These are phyloP conservation scores for Lutraria rhynchaena DNA, from an alignment of 1,140 invertebrate species.

Conservation along the genomic window DNA sequence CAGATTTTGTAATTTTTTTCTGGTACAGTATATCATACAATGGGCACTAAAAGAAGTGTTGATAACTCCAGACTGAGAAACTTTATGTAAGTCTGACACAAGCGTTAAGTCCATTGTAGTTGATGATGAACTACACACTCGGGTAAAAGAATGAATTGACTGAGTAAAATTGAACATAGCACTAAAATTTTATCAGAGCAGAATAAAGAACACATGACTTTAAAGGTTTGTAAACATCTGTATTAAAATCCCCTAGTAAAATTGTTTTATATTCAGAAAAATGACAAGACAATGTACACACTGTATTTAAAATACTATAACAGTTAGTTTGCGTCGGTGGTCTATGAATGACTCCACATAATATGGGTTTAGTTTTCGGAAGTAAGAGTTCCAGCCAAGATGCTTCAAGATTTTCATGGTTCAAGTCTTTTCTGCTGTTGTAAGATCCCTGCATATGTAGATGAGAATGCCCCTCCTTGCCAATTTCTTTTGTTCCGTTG, in stretches of 20 bases:
- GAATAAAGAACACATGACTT: constrained; percentile 9
- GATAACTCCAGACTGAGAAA: too few species aligned
- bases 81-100: constrained; percentile 8
- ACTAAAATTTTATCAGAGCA: neutral
- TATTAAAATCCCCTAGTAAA: too few species aligned
- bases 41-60: too few species aligned
- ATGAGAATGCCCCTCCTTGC: constrained; percentile 10
- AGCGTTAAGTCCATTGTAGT: constrained; percentile 23
- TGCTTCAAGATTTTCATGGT: constrained; percentile 21
- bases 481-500: too few species aligned
- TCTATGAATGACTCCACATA: constrained; percentile 24
- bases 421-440: neutral
- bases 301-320: constrained; percentile 9
- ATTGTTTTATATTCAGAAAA: constrained; percentile 13
- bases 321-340: constrained; percentile 21
- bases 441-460: constrained; percentile 3
- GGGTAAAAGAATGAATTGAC: too few species aligned
- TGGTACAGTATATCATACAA: constrained; percentile 22
- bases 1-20: constrained; percentile 11
- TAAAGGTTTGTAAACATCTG: neutral
- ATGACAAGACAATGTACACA: constrained; percentile 9
- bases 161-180: constrained; percentile 1
- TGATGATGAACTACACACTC: constrained; percentile 20
- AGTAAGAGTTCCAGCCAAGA: constrained; percentile 26
- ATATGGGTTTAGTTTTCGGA: constrained; percentile 18